A percentile compares a stretch with the other conserved stretches of the same genome.
Evolutionary conservation across 2,888 invertebrate genomes (phyloP).

Genomic region (Mongoloraphidia duomilia): DNA sequence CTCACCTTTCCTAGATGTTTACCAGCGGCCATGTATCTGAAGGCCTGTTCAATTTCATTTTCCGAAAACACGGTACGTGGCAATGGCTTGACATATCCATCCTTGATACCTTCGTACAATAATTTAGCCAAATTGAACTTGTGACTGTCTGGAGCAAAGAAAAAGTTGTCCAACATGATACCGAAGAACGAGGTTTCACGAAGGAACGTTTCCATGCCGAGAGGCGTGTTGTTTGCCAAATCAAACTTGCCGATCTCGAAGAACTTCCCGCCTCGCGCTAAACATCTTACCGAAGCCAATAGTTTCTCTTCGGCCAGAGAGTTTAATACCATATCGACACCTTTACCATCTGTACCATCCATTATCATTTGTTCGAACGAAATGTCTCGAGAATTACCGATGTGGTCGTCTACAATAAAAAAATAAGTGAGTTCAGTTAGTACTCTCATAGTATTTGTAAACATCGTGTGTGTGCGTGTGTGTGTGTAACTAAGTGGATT

Average conservation of each 20-base stretch:
- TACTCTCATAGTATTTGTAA: no score
- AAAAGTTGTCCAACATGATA: conserved; percentile 58
- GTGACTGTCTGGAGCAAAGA: conserved; percentile 33
- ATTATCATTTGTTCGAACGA: conserved; percentile 79
- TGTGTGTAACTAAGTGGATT: not conserved
- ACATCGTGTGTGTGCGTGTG: no score
- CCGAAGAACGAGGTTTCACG: conserved; percentile 65
- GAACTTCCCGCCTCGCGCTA: conserved; percentile 50
- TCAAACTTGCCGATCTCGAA: conserved; percentile 81
- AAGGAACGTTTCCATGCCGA: conserved; percentile 51
- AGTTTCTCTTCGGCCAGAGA: conserved; percentile 87
- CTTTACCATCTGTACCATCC: conserved; percentile 64
- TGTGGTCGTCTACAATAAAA: conserved; percentile 38
- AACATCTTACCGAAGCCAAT: conserved; percentile 48
- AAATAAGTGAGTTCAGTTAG: not conserved
- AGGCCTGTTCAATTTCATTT: conserved; percentile 56
- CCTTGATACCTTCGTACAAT: conserved; percentile 42
- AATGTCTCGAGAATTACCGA: conserved; percentile 76
- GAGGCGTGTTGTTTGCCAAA: conserved; percentile 46
- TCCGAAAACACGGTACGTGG: conserved; percentile 45
- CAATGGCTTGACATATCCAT: conserved; percentile 55
- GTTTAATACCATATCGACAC: conserved; percentile 85
- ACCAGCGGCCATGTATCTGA: conserved; percentile 47
- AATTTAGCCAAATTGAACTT: conserved; percentile 36
- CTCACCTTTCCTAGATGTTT: conserved; percentile 65